phyloP scores from a whole-genome alignment of 2,113 vertebrate species.

The Clarias batrachus region DNA sequence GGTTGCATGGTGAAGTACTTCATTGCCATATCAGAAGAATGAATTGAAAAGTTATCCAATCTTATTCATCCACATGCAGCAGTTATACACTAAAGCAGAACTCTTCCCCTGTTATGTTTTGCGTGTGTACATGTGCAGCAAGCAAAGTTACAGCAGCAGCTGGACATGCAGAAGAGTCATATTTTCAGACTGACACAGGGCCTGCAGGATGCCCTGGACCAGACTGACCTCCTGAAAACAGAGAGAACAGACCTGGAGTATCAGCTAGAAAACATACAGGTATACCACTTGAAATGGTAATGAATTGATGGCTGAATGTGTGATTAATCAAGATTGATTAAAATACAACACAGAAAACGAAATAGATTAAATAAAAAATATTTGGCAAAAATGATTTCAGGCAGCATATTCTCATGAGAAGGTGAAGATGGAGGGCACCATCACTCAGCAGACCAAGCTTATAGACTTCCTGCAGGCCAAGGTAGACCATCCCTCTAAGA shows the following conservation, averaged over 20 bases:
- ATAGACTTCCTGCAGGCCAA: conserved; percentile 98
- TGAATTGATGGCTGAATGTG: background rate
- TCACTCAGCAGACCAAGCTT: conserved; percentile 98
- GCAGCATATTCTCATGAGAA: conserved; percentile 98
- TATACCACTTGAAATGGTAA: conserved; percentile 54
- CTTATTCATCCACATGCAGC: background rate
- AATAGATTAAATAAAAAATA: background rate
- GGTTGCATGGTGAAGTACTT: no score
- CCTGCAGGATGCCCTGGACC: conserved; percentile 94
- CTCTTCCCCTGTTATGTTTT: background rate
- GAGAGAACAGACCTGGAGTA: conserved; percentile 96
- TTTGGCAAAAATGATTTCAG: conserved; percentile 67
- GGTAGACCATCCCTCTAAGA: conserved; percentile 96
- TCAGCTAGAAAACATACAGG: conserved; percentile 98
- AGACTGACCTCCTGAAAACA: conserved; percentile 94
- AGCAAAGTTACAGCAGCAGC: conserved; percentile 96
- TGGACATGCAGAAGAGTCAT: conserved; percentile 96
- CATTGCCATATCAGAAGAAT: no score
- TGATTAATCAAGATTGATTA: background rate
- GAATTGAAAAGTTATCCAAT: background rate
- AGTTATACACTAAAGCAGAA: background rate
- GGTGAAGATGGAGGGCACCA: conserved; percentile 99
- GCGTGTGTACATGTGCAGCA: conserved; percentile 73
- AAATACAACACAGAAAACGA: background rate
- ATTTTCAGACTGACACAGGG: conserved; percentile 97